These are phyloP conservation scores for Meandrina meandrites DNA, from an alignment of 92 coral and sea anemone genomes.

Conservation along the genomic window DNA sequence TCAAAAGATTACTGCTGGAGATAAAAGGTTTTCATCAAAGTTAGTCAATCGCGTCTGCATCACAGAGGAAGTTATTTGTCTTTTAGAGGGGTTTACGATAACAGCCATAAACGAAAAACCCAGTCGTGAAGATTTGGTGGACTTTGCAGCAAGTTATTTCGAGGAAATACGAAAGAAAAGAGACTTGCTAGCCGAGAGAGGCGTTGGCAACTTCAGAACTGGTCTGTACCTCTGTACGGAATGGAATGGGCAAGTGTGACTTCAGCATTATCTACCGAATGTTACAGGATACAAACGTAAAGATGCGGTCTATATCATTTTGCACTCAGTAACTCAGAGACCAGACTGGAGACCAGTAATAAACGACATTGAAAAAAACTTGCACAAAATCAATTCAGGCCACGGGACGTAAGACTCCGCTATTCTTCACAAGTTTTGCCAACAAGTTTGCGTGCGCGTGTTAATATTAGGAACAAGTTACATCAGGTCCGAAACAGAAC, in stretches of 20 bases:
- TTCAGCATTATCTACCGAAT: too few species aligned
- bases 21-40: slow-evolving; percentile 30
- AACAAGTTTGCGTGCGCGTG: not conserved
- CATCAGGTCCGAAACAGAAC: too few species aligned
- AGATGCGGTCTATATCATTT: not conserved
- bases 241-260: slow-evolving; percentile 53
- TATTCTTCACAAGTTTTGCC: not conserved
- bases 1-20: slow-evolving; percentile 3
- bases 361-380: too few species aligned
- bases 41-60: slow-evolving; percentile 35
- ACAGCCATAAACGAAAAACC: slow-evolving; percentile 58
- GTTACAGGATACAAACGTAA: not conserved
- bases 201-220: slow-evolving; percentile 57
- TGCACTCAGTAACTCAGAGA: too few species aligned
- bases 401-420: not conserved
- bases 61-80: slow-evolving; percentile 58
- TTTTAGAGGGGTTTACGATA: slow-evolving; percentile 64
- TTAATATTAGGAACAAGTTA: too few species aligned
- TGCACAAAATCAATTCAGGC: not conserved
- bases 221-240: slow-evolving; percentile 55
- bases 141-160: slow-evolving; percentile 61
- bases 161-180: slow-evolving; percentile 51
- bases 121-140: slow-evolving; percentile 44
- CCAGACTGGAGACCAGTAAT: too few species aligned
- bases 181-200: slow-evolving; percentile 49